Evolutionary conservation across 2,113 vertebrate genomes (phyloP).

Genomic region (Rhabdomys dilectus): DNA sequence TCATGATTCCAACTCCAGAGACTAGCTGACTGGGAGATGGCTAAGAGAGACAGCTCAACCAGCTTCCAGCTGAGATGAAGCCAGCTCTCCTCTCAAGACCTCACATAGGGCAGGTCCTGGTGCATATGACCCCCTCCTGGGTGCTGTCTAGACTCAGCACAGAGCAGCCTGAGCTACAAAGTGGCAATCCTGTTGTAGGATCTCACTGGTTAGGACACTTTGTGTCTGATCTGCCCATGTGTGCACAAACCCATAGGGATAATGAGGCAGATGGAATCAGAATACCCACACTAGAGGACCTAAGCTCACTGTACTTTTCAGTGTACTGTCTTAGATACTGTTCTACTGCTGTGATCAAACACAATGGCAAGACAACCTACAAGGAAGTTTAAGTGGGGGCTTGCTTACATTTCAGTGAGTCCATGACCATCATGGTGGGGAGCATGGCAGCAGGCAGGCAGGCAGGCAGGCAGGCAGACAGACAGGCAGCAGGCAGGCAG

Average conservation of each 20-base stretch:
- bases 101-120: background rate
- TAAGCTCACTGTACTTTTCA: background rate
- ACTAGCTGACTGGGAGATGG: background rate
- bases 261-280: background rate
- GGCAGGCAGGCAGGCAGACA: background rate
- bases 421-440: background rate
- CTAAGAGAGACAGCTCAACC: background rate
- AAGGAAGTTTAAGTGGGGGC: background rate
- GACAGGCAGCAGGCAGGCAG: background rate
- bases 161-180: background rate
- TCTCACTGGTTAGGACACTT: background rate
- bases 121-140: background rate
- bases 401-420: background rate
- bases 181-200: accelerated
- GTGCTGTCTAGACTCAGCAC: background rate
- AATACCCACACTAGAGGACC: background rate
- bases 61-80: background rate
- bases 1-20: background rate
- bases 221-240: background rate
- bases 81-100: background rate
- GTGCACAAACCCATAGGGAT: background rate
- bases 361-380: background rate
- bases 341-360: background rate
- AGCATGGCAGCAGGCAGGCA: background rate
- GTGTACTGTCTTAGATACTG: background rate